Base-by-base conservation (phyloP, 1,140 invertebrate species). In the Calephelis nemesis region DNA sequence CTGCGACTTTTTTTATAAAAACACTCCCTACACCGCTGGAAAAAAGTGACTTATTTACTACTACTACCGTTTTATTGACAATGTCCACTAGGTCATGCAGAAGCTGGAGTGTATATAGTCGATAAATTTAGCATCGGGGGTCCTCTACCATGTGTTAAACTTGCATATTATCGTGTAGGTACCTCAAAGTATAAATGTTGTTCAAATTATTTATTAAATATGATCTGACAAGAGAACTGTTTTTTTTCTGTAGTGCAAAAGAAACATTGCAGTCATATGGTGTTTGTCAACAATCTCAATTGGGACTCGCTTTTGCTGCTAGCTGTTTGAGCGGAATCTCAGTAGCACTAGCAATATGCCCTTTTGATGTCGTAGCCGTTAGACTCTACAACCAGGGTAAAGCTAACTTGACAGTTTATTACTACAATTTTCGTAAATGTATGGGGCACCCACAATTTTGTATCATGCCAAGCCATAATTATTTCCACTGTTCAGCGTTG, bases 341-440 rank as follows among this genome's bases (percentile, higher is more conserved):
- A 42, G 94, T 97, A 42, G 94, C 95, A 6, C 50, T 96, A 0
- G 93, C 93, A 50, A 97, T 97, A 93, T 97, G 96, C 63, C 97
- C 97, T 0, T 96, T 98, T 80, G 97, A 98, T 85, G 95, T 97
- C 2, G 93, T 97, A 69, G 94, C 96, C 13, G 97, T 96, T 48
- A 93, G 97, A 72, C 88, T 98, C 19, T 98, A 97, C 79, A 98
- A 98, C 92, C 97, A 98, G 95, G 95, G 96, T 95, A 93, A 89
- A 72, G 49, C 64, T 63, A 15, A 39, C 19, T 50, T 8, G 5
- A 50, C 48, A 62, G 19, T 9, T 62, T 63, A 9, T 39, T 52
- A 15, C 9, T 52, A 7, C 30, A 30, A 30, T 30, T 7, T 13
- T 12, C 49, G n/a, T 50, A 9, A 49, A 49, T 49, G 11, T 11